phyloP scores from a whole-genome alignment of 2,888 invertebrate species.

The Ophraella communa region DNA sequence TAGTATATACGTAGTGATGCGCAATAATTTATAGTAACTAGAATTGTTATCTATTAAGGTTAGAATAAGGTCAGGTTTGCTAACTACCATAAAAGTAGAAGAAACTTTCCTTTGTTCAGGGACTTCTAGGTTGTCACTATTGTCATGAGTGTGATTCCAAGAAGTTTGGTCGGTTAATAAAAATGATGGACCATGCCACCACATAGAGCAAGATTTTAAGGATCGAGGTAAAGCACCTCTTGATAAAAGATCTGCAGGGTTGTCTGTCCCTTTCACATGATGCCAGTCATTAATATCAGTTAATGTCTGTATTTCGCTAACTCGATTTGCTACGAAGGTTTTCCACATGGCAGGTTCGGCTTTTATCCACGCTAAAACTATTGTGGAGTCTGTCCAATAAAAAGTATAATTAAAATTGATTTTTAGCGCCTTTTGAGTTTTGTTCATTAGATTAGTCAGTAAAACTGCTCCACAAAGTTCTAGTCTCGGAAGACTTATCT shows the following conservation, averaged over 20 bases:
- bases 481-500: conserved; percentile 3
- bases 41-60: too few relatives aligned
- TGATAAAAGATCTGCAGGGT: too few relatives aligned
- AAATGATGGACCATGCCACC: background rate
- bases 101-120: too few relatives aligned
- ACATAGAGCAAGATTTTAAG: background rate
- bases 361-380: conserved; percentile 2
- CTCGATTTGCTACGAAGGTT: background rate
- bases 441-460: background rate
- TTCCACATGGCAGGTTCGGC: background rate
- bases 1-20: too few relatives aligned
- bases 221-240: background rate
- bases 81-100: too few relatives aligned
- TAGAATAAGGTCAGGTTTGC: too few relatives aligned
- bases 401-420: conserved; percentile 1
- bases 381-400: conserved; percentile 14
- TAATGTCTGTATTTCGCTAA: background rate
- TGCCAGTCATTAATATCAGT: too few relatives aligned
- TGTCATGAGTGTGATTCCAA: background rate
- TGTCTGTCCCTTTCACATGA: background rate
- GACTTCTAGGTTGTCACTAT: too few relatives aligned
- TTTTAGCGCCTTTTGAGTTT: background rate
- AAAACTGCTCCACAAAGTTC: conserved; percentile 12
- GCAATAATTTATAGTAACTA: too few relatives aligned
- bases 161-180: background rate